phyloP scores from a whole-genome alignment of 2,797 vertebrate species.

The Melanotaenia parkinsoni region DNA sequence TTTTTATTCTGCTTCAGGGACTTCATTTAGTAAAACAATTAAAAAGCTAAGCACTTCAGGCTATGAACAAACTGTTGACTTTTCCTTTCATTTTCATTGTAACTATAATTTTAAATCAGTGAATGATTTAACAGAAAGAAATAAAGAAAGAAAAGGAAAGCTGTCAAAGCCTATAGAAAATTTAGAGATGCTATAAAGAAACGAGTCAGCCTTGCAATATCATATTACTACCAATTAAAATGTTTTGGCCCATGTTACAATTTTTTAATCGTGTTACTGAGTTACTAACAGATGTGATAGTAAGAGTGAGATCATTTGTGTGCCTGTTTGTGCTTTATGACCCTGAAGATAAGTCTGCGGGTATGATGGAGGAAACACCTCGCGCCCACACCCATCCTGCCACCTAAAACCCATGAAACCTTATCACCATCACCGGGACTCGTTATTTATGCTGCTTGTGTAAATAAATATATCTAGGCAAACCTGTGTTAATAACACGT shows the following conservation, averaged over 20 bases:
- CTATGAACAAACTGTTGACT: conserved; percentile 43
- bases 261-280: conserved; percentile 30
- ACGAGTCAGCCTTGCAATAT: conserved; percentile 2
- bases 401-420: conserved; percentile 77
- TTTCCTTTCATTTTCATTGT: conserved; percentile 34
- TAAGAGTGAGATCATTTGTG: conserved; percentile 50
- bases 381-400: conserved; percentile 30
- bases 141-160: conserved; percentile 8
- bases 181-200: conserved; percentile 40
- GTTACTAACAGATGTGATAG: conserved; percentile 37
- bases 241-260: conserved; percentile 21
- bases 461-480: conserved; percentile 87
- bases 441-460: conserved; percentile 86
- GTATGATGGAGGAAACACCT: conserved; percentile 70
- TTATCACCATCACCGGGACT: conserved; percentile 70
- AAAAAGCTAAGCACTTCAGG: conserved; percentile 16
- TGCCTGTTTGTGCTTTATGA: conserved; percentile 73
- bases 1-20: conserved; percentile 24
- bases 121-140: conserved; percentile 41
- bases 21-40: conserved; percentile 18
- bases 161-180: conserved; percentile 18
- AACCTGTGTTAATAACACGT: conserved; percentile 84
- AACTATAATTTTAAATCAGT: conserved; percentile 38
- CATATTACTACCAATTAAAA: neutral
- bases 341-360: conserved; percentile 53